Conservation (phyloP, 2,797 vertebrate genomes). For the Muscicapa striata region DNA sequence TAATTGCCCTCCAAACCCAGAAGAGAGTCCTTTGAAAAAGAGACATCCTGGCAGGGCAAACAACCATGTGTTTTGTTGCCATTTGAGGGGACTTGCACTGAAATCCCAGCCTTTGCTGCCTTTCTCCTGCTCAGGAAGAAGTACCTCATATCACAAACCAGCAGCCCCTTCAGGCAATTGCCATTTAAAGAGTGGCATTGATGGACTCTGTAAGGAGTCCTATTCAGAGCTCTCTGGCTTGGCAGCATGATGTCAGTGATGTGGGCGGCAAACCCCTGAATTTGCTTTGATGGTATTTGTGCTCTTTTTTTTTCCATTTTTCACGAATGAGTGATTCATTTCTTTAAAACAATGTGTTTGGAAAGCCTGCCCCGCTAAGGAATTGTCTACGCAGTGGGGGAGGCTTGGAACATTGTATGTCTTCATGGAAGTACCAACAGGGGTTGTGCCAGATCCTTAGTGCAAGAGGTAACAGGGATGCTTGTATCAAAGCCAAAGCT, state of each 20-base stretch:
- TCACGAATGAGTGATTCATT: constrained; percentile 70
- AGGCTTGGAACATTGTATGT: constrained; percentile 59
- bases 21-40: constrained; percentile 17
- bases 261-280: constrained; percentile 61
- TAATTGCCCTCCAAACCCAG: constrained; percentile 30
- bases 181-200: constrained; percentile 69
- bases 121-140: constrained; percentile 58
- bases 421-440: constrained; percentile 64
- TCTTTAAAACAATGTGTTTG: constrained; percentile 69
- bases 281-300: constrained; percentile 72
- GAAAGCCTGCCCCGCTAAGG: constrained; percentile 46
- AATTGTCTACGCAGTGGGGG: constrained; percentile 63
- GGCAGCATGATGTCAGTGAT: constrained; percentile 71
- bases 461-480: constrained; percentile 56
- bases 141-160: constrained; percentile 66
- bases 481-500: constrained; percentile 61
- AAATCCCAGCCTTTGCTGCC: constrained; percentile 27
- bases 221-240: constrained; percentile 61
- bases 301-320: constrained; percentile 68
- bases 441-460: constrained; percentile 60
- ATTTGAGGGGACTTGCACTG: background rate
- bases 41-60: constrained; percentile 11
- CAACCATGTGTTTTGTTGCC: background rate
- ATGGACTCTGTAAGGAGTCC: constrained; percentile 66
- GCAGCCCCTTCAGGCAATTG: constrained; percentile 69